Conservation (phyloP, 1,140 invertebrate genomes). For the Probaryconus sp. region DNA sequence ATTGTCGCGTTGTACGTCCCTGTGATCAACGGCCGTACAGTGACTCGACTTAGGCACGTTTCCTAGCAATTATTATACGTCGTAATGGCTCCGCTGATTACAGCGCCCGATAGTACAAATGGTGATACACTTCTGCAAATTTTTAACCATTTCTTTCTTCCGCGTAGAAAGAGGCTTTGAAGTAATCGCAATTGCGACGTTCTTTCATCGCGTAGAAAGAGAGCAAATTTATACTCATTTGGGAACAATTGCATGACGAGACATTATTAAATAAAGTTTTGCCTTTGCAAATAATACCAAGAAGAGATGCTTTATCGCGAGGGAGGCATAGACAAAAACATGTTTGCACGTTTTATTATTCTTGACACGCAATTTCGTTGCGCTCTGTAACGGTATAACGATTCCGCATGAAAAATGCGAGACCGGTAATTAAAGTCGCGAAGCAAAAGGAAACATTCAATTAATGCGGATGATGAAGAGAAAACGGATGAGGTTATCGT, state of each 20-base stretch:
- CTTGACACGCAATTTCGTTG: constrained; percentile 16
- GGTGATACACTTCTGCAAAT: constrained; percentile 6
- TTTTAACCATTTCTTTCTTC: constrained; percentile 6
- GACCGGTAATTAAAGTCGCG: constrained; percentile 1
- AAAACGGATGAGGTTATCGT: background rate
- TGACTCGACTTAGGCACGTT: constrained; percentile 18
- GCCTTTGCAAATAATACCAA: constrained; percentile 13
- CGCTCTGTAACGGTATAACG: background rate
- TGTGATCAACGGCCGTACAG: background rate
- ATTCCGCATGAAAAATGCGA: background rate
- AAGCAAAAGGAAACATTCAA: background rate
- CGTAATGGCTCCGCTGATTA: constrained; percentile 11
- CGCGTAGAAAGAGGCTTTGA: background rate
- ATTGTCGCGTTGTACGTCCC: constrained; percentile 3
- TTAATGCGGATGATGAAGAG: background rate
- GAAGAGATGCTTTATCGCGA: no score
- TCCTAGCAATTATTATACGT: constrained; percentile 11
- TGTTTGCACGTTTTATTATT: constrained; percentile 20
- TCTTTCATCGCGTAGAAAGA: background rate
- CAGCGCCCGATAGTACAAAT: constrained; percentile 1
- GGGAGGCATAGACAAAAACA: constrained; percentile 10
- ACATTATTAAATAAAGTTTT: constrained; percentile 32
- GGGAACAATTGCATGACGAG: constrained; percentile 25
- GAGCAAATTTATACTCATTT: constrained; percentile 13
- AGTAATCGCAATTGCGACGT: background rate